Base-by-base conservation (phyloP, 1,140 invertebrate genomes). In the Homarus americanus region DNA sequence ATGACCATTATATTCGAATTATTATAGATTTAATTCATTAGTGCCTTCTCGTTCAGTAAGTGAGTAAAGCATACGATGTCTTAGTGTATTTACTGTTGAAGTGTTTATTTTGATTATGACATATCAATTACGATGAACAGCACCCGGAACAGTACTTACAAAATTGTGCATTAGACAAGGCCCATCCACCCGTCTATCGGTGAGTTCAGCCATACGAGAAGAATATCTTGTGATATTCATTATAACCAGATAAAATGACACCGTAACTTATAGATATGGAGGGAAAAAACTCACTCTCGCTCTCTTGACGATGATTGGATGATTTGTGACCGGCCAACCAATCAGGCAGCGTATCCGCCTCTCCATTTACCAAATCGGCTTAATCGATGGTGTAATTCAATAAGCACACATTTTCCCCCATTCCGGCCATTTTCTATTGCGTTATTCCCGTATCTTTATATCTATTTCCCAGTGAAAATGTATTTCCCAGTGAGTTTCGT, bases 341-440 rank as follows among this genome's bases (percentile, higher is more conserved):
- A 84, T 84, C 82, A 72, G 66, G 82, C 63, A n/a, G 63, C 63
- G 38, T 72, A 72, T 84, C 82, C 82, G 82, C 82, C 82, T 84
- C 82, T 84, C 84, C 84, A 87, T 87, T 87, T 87, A 87, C 44
- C 40, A 87, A 87, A 87, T 87, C 84, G 84, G 84, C 84, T 78
- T 76, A 87, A 87, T 87, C 84, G 84, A 87, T 87, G 84, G 72
- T 87, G 73, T 87, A 87, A 87, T 87, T 87, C 73, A 87, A 87
- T 87, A 87, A 87, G 84, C 84, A 78, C 84, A 78, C 84, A 76
- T 78, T 76, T 63, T 58, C 72, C 49, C 44, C 84, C 49, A 75
- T 63, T 76, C 34, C 32, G 83, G 40, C 83, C 83, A 85, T 85
- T 85, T 85, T 85, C 83, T 85, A 49, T 85, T 75, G 83, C 69